Conservation (phyloP, 1,140 invertebrate genomes). For the Meteorus sp. region DNA sequence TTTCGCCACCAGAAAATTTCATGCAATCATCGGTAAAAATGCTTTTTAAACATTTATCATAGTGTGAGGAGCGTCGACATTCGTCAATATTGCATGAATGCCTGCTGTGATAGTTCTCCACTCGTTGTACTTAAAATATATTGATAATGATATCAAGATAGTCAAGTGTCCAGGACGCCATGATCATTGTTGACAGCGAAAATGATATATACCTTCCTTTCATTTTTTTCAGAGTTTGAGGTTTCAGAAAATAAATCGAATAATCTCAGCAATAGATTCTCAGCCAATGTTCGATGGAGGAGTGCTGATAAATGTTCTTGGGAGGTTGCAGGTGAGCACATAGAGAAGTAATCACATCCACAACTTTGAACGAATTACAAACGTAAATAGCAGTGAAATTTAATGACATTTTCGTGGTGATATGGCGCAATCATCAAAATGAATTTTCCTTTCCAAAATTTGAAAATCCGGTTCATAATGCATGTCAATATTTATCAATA, state of each 20-base stretch:
- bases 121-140: no score
- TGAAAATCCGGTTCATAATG: neutral
- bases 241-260: conserved; percentile 91
- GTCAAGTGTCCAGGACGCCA: neutral
- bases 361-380: neutral
- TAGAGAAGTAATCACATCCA: neutral
- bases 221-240: conserved; percentile 69
- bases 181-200: neutral
- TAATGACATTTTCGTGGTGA: no score
- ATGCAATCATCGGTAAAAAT: no score
- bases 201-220: conserved; percentile 16
- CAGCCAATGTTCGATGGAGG: conserved; percentile 96
- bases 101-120: neutral
- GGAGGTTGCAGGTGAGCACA: conserved; percentile 81
- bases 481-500: neutral
- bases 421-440: no score
- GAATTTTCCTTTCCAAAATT: no score
- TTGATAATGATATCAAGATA: neutral
- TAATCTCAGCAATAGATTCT: conserved; percentile 90
- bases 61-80: no score
- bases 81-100: no score
- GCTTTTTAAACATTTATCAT: no score
- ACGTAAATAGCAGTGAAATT: no score
- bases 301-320: conserved; percentile 89
- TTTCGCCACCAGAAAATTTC: no score